These are phyloP conservation scores for Myathropa florea DNA, from an alignment of 2,888 invertebrate genomes.

Conservation along the genomic window DNA sequence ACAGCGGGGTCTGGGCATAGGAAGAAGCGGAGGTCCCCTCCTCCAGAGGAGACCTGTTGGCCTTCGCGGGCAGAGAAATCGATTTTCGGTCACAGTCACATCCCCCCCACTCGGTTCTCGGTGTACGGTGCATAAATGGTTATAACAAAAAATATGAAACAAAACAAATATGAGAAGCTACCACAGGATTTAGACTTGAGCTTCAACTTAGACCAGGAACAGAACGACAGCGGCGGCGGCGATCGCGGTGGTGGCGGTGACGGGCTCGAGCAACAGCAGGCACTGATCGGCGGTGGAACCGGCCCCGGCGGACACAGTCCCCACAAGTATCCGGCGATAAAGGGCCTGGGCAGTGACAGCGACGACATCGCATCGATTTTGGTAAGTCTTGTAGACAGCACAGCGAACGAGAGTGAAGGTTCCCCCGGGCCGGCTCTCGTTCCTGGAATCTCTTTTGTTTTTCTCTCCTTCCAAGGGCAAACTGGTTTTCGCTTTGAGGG, in stretches of 20 bases:
- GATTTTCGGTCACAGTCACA: slow-evolving; percentile 31
- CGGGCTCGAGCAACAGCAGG: slow-evolving; percentile 75
- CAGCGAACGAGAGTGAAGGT: background rate
- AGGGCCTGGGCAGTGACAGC: slow-evolving; percentile 77
- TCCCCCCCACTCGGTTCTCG: slow-evolving; percentile 3
- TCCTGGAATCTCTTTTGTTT: background rate
- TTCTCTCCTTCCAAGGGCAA: background rate
- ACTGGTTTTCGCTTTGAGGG: slow-evolving; percentile 2
- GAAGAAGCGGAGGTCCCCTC: background rate
- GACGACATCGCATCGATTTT: slow-evolving; percentile 74
- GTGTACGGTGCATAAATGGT: slow-evolving; percentile 62
- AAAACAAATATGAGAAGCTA: slow-evolving; percentile 80
- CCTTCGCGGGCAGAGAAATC: slow-evolving; percentile 52
- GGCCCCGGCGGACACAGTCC: slow-evolving; percentile 73
- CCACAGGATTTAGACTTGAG: slow-evolving; percentile 80
- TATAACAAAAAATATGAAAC: slow-evolving; percentile 77
- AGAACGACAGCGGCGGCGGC: slow-evolving; percentile 71
- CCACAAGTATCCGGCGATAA: slow-evolving; percentile 72
- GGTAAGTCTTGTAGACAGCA: slow-evolving; percentile 74
- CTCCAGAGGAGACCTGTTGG: slow-evolving; percentile 64
- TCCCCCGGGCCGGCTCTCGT: background rate
- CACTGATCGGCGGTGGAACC: slow-evolving; percentile 69
- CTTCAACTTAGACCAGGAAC: slow-evolving; percentile 72
- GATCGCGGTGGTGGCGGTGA: slow-evolving; percentile 73
- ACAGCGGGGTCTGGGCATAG: background rate